These are phyloP conservation scores for Priocnemis perturbator DNA, from an alignment of 2,888 invertebrate species.

Conservation along the genomic window DNA sequence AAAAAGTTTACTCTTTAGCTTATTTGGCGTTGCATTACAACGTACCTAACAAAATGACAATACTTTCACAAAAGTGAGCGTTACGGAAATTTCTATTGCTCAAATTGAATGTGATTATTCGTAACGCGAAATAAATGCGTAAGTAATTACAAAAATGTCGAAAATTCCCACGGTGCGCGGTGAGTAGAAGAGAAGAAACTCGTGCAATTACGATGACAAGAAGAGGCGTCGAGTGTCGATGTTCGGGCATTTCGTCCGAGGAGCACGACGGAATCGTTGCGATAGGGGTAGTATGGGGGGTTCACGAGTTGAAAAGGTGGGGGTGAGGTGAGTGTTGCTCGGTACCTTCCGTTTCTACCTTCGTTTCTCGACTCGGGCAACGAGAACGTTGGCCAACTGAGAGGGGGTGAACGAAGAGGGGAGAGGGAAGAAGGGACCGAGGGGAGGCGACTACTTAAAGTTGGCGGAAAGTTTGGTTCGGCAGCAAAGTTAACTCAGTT, in stretches of 20 bases:
- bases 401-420: slow-evolving; percentile 20
- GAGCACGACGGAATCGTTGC: slow-evolving; percentile 36
- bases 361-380: slow-evolving; percentile 32
- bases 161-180: neutral
- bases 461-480: slow-evolving; percentile 74
- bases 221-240: slow-evolving; percentile 49
- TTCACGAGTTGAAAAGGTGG: neutral
- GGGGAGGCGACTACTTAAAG: slow-evolving; percentile 71
- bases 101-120: too few relatives aligned
- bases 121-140: too few relatives aligned
- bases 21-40: too few relatives aligned
- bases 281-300: slow-evolving; percentile 2
- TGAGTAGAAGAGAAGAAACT: slow-evolving; percentile 39
- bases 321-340: slow-evolving; percentile 31
- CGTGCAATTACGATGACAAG: slow-evolving; percentile 57
- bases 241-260: slow-evolving; percentile 51
- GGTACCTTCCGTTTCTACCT: slow-evolving; percentile 48
- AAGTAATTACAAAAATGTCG: too few relatives aligned
- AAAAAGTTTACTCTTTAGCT: too few relatives aligned
- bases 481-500: slow-evolving; percentile 75
- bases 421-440: slow-evolving; percentile 21
- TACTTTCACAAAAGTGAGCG: too few relatives aligned
- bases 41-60: too few relatives aligned
- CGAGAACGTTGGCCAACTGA: slow-evolving; percentile 48
- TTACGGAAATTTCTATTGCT: too few relatives aligned